Evolutionary conservation across 2,888 invertebrate genomes (phyloP).

Genomic region (Crioceris asparagi): DNA sequence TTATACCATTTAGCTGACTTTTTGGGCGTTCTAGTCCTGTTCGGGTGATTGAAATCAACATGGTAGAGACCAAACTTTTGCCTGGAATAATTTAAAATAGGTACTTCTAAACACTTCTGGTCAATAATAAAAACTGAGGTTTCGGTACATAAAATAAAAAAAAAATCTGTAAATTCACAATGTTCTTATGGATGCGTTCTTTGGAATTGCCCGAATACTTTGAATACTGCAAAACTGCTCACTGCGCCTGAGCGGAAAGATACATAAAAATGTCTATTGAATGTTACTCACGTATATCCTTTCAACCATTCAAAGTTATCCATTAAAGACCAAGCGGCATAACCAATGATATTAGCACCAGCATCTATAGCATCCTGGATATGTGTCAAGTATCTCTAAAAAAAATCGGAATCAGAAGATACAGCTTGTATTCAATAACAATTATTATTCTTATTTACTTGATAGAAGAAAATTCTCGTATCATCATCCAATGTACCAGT

Average conservation of each 20-base stretch:
- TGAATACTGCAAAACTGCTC: too few species aligned
- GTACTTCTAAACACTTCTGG: neutral
- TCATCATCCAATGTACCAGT: conserved; percentile 45
- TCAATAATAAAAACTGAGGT: too few species aligned
- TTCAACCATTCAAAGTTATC: conserved; percentile 39
- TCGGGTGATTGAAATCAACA: conserved; percentile 1
- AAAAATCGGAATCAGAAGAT: too few species aligned
- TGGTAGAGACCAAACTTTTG: conserved; percentile 8
- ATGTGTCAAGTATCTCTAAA: conserved; percentile 37
- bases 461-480: too few species aligned
- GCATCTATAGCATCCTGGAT: conserved; percentile 31
- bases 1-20: conserved; percentile 1
- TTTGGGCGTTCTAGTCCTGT: conserved; percentile 1
- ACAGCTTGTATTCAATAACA: too few species aligned
- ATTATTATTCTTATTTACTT: too few species aligned
- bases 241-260: too few species aligned
- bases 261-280: too few species aligned
- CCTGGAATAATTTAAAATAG: conserved; percentile 7
- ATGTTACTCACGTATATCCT: conserved; percentile 35
- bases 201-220: too few species aligned
- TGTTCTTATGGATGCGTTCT: too few species aligned
- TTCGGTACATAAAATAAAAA: too few species aligned
- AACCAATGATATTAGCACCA: conserved; percentile 16
- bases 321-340: conserved; percentile 24
- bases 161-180: too few species aligned